Conservation (phyloP, 2,797 vertebrate species). For the Pristis pectinata region DNA sequence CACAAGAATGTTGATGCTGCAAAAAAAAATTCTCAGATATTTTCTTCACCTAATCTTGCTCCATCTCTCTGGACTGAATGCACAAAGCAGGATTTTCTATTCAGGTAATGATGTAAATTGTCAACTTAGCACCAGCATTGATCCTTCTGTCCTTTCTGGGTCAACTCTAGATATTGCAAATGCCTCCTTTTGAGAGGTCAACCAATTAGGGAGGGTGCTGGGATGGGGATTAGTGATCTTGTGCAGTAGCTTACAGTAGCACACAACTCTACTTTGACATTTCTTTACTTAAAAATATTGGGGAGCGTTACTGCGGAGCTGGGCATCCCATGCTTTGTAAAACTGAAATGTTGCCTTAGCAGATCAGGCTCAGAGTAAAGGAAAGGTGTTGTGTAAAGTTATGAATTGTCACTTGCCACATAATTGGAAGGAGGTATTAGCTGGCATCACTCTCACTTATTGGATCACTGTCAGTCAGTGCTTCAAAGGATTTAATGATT, state of each 20-base stretch:
- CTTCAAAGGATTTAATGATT: background rate
- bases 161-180: no score
- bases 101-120: no score
- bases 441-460: background rate
- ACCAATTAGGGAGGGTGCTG: no score
- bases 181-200: no score
- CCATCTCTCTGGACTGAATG: no score
- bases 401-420: background rate
- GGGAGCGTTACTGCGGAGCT: background rate
- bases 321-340: background rate
- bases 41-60: no score
- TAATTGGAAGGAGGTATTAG: background rate
- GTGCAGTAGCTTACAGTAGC: background rate
- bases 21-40: no score
- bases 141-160: no score
- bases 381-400: background rate
- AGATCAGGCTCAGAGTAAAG: background rate
- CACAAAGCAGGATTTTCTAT: no score
- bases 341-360: background rate
- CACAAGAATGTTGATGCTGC: no score
- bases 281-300: background rate
- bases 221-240: background rate
- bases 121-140: no score
- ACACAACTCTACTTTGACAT: background rate
- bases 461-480: background rate